These are phyloP conservation scores for Staurois parvus DNA, from an alignment of 2,797 vertebrate genomes.

Conservation along the genomic window DNA sequence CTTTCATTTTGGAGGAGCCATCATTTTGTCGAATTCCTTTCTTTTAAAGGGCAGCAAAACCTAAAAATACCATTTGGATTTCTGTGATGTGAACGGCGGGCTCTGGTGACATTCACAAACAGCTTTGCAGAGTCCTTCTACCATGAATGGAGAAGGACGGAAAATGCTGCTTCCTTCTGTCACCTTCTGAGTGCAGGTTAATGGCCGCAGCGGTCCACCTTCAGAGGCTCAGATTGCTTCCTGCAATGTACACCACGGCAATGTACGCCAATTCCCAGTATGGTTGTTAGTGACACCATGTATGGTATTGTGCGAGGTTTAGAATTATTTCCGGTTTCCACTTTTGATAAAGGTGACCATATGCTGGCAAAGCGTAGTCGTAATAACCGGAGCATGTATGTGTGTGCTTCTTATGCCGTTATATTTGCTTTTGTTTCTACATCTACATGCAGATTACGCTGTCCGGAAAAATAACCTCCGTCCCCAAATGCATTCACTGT, in stretches of 20 bases:
- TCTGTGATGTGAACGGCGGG: not conserved
- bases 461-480: too few species aligned
- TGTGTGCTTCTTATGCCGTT: too few species aligned
- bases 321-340: not conserved
- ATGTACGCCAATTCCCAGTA: too few species aligned
- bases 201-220: not conserved
- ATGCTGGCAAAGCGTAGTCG: too few species aligned
- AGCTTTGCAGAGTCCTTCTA: not conserved
- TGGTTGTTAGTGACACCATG: too few species aligned
- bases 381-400: too few species aligned
- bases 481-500: too few species aligned
- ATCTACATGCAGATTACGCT: too few species aligned
- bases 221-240: not conserved
- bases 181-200: not conserved
- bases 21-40: conserved; percentile 22
- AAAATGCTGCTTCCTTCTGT: not conserved
- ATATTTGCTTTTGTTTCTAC: too few species aligned
- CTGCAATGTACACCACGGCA: not conserved
- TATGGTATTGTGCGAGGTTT: not conserved
- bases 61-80: not conserved
- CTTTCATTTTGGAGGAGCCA: conserved; percentile 15
- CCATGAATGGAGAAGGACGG: not conserved
- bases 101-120: not conserved
- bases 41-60: not conserved
- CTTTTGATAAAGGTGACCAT: too few species aligned